These are phyloP conservation scores for Heteromyza rotundicornis DNA, from an alignment of 2,888 invertebrate genomes.

Conservation along the genomic window DNA sequence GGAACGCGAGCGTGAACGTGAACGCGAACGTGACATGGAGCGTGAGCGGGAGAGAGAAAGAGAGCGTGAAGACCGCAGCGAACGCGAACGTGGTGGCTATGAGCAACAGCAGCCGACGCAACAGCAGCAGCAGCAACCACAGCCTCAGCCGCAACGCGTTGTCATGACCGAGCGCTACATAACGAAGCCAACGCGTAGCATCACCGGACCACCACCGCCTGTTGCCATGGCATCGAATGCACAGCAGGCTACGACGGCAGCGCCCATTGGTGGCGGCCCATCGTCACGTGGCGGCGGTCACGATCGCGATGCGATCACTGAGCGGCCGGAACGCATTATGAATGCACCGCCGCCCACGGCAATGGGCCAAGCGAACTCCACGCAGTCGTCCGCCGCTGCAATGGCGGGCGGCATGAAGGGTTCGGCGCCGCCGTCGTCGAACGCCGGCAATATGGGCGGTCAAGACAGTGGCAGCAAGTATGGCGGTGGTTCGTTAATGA, in stretches of 20 bases:
- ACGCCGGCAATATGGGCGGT: slow-evolving; percentile 32
- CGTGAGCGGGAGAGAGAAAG: slow-evolving; percentile 43
- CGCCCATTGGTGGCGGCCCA: slow-evolving; percentile 8
- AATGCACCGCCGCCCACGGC: slow-evolving; percentile 13
- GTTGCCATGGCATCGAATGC: slow-evolving; percentile 48
- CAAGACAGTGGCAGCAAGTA: slow-evolving; percentile 47
- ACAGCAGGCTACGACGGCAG: slow-evolving; percentile 14
- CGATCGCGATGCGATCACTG: slow-evolving; percentile 33
- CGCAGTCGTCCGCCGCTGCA: slow-evolving; percentile 37
- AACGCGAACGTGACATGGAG: slow-evolving; percentile 34
- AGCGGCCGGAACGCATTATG: slow-evolving; percentile 20
- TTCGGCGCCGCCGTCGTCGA: slow-evolving; percentile 28
- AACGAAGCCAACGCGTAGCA: slow-evolving; percentile 52
- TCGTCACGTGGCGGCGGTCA: slow-evolving; percentile 28
- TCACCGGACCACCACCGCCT: slow-evolving; percentile 52
- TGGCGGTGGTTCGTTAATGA: slow-evolving; percentile 69
- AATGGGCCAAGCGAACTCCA: slow-evolving; percentile 35
- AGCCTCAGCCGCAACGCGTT: slow-evolving; percentile 41
- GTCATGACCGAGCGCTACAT: slow-evolving; percentile 56
- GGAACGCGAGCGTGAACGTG: slow-evolving; percentile 43
- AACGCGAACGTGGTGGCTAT: slow-evolving; percentile 38
- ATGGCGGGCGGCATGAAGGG: slow-evolving; percentile 35
- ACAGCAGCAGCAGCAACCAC: slow-evolving; percentile 10
- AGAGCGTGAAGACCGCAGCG: slow-evolving; percentile 25
- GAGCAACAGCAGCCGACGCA: slow-evolving; percentile 45